These are phyloP conservation scores for Cenopis cana DNA, from an alignment of 2,888 invertebrate genomes.

Conservation along the genomic window DNA sequence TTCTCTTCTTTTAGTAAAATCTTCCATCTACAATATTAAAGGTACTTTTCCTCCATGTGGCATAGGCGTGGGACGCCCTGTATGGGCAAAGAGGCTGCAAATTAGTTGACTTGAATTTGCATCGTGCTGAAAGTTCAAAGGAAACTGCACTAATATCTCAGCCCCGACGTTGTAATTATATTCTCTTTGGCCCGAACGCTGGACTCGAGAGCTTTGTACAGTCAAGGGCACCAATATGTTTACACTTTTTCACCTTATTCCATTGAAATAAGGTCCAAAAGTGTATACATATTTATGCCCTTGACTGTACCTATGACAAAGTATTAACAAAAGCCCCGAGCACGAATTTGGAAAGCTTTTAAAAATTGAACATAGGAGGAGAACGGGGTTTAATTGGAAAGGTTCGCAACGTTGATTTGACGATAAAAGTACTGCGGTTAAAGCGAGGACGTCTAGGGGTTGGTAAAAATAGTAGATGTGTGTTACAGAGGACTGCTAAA, in stretches of 20 bases:
- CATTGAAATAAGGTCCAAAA: too few relatives aligned
- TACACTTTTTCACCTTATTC: too few relatives aligned
- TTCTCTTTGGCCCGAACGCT: slow-evolving; percentile 19
- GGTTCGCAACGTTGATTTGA: slow-evolving; percentile 6
- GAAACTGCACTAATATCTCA: slow-evolving; percentile 12
- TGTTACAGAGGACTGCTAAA: not conserved
- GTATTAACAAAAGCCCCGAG: slow-evolving; percentile 1
- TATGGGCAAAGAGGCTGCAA: not conserved
- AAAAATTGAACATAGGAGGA: slow-evolving; percentile 4
- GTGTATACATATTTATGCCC: too few relatives aligned
- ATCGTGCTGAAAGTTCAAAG: slow-evolving; percentile 6
- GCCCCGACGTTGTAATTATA: slow-evolving; percentile 18
- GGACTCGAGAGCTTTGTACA: slow-evolving; percentile 1
- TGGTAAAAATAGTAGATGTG: not conserved
- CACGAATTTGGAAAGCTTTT: not conserved
- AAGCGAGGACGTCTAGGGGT: not conserved
- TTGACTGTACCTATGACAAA: too few relatives aligned
- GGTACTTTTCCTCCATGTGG: too few relatives aligned
- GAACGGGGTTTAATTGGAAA: slow-evolving; percentile 14
- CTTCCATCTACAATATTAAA: too few relatives aligned
- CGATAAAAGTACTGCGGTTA: slow-evolving; percentile 3
- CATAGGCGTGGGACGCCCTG: too few relatives aligned
- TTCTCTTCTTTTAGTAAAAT: too few relatives aligned
- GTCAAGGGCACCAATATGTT: too few relatives aligned
- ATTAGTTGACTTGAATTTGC: slow-evolving; percentile 2